These are phyloP conservation scores for Drosophila siamana DNA, from an alignment of 2,888 invertebrate genomes.

Conservation along the genomic window DNA sequence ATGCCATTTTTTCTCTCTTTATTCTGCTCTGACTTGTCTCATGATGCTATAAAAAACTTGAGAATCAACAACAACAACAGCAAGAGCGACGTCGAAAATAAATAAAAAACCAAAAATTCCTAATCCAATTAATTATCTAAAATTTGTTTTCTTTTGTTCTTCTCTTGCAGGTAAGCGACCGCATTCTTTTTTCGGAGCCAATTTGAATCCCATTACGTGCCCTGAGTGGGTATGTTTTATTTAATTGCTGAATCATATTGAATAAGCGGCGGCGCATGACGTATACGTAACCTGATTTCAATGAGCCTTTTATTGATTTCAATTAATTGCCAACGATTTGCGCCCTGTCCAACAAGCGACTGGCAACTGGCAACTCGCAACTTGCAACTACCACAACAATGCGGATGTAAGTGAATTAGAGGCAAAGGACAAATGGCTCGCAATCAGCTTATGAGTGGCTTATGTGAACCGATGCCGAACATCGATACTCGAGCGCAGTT, in stretches of 20 bases:
- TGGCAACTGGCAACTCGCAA: neutral
- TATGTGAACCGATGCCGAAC: slow-evolving; percentile 62
- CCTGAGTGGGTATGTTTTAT: slow-evolving; percentile 6
- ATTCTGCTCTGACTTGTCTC: slow-evolving; percentile 6
- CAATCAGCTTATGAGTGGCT: slow-evolving; percentile 79
- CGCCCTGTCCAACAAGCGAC: neutral
- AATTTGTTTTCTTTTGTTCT: slow-evolving; percentile 28
- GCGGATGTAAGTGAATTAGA: slow-evolving; percentile 66
- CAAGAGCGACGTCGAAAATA: neutral
- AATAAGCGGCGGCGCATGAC: slow-evolving; percentile 35
- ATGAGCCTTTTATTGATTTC: slow-evolving; percentile 57
- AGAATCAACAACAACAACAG: slow-evolving; percentile 1
- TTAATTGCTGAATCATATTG: slow-evolving; percentile 39
- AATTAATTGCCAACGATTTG: slow-evolving; percentile 67
- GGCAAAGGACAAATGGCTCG: slow-evolving; percentile 65
- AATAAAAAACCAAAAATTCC: slow-evolving; percentile 22
- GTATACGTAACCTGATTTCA: slow-evolving; percentile 49
- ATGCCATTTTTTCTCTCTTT: slow-evolving; percentile 27
- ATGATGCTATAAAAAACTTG: slow-evolving; percentile 12
- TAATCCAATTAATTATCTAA: slow-evolving; percentile 51
- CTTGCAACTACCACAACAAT: slow-evolving; percentile 16
- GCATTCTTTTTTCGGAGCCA: neutral
- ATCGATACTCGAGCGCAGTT: slow-evolving; percentile 57
- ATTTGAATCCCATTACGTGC: neutral
- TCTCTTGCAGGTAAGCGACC: slow-evolving; percentile 12